Conservation (phyloP, 2,888 invertebrate genomes). For the Campaea margaritaria region DNA sequence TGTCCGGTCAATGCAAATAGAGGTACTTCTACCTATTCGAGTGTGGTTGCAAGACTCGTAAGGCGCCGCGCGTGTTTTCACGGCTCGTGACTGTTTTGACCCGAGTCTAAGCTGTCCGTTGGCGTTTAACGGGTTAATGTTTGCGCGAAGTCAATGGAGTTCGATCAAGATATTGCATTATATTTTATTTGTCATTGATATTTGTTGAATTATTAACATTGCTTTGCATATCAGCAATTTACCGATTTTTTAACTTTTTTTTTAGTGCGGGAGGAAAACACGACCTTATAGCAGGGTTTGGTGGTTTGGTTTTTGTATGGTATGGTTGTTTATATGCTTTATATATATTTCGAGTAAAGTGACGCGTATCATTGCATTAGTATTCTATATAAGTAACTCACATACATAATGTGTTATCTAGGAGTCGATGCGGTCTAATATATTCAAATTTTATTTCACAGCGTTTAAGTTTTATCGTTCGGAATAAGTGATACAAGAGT, state of each 20-base stretch:
- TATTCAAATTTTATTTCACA: slow-evolving; percentile 36
- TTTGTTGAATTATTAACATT: no score
- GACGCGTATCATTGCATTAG: slow-evolving; percentile 4
- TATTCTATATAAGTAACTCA: slow-evolving; percentile 12
- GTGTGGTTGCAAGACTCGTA: slow-evolving; percentile 54
- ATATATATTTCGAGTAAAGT: no score
- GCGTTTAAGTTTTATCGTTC: slow-evolving; percentile 54
- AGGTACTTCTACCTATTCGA: slow-evolving; percentile 25
- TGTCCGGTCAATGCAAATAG: slow-evolving; percentile 80
- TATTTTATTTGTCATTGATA: neutral
- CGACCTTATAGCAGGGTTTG: no score
- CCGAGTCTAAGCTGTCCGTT: slow-evolving; percentile 53
- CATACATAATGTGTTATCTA: slow-evolving; percentile 3
- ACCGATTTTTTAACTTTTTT: no score
- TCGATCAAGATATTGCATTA: neutral
- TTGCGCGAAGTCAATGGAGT: slow-evolving; percentile 29
- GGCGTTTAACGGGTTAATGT: slow-evolving; percentile 66
- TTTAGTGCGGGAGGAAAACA: no score
- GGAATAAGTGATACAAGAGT: slow-evolving; percentile 38
- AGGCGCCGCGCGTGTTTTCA: slow-evolving; percentile 49
- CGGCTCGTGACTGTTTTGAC: slow-evolving; percentile 55
- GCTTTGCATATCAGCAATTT: no score
- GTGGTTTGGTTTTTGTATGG: no score
- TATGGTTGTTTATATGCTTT: no score
- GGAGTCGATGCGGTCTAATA: slow-evolving; percentile 15